Base-by-base conservation (phyloP, 2,888 invertebrate species). In the Mylabris sibirica region DNA sequence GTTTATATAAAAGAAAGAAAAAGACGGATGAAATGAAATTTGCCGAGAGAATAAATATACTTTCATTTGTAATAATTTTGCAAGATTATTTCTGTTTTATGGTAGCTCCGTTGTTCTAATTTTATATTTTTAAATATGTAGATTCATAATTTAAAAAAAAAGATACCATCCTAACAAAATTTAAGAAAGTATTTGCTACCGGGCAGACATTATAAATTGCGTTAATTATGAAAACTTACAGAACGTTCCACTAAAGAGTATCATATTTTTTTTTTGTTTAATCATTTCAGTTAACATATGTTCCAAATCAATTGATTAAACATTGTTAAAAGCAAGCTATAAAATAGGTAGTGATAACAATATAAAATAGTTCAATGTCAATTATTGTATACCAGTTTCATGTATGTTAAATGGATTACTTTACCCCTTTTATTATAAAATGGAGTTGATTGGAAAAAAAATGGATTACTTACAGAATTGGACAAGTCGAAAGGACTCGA, bases 401-500 rank as follows among this genome's bases (percentile, higher is more conserved):
- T 20, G 17, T 17, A 49, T n/a, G 3, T 9, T 22, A 49, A 20
- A 11, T 20, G 49, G 20, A 20, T 22, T 20, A 2, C 20, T 17
- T 2, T 20, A 17, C 44, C 20, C 9, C 5, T n/a, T 14, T 6
- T 17, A n/a, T n/a, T 22, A 49, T 8, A 49, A 49, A 49, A 49
- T 9, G 2, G 12, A 11, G 20, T 49, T 44, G n/a, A 44, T 44
- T 24, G 35, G 3, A 44, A 3, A 64, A 59, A 24, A 38, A 59
- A 44, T 62, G 38, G 61, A 74, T 59, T 90, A 92, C 92, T 92
- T 88, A 92, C 92, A 90, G 90, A 91, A 89, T 90, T 88, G 87
- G 91, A 88, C 87, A 91, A 92, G 86, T 91, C 92, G 89, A 91
- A 90, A 86, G 90, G 90, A 87, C 89, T 91, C 89, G 91, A 91